Evolutionary conservation across 2,888 invertebrate species (phyloP).

Genomic region (Agrochola lota): DNA sequence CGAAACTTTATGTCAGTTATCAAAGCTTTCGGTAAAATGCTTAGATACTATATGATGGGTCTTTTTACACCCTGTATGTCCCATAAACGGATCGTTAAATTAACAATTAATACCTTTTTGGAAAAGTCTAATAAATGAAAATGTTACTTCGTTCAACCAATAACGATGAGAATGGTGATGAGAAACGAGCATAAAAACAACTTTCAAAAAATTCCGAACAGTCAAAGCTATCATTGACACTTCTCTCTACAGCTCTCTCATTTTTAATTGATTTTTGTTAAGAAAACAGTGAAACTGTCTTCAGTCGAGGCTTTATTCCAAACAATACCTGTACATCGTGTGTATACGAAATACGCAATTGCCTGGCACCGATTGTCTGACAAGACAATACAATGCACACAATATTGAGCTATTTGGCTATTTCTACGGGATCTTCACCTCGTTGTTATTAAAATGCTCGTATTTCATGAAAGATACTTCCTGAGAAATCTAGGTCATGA

Average conservation of each 20-base stretch:
- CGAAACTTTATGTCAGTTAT: background rate
- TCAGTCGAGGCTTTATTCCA: background rate
- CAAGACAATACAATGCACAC: slow-evolving; percentile 54
- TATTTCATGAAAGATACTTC: slow-evolving; percentile 72
- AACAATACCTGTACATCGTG: slow-evolving; percentile 28
- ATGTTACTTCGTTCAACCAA: background rate
- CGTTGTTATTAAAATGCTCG: slow-evolving; percentile 71
- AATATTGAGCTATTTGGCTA: slow-evolving; percentile 64
- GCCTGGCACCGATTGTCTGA: slow-evolving; percentile 25
- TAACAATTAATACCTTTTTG: background rate
- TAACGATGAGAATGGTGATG: too few species aligned
- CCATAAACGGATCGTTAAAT: background rate
- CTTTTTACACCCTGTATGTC: background rate
- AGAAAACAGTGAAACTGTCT: slow-evolving; percentile 3
- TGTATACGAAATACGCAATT: slow-evolving; percentile 10
- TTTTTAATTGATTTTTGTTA: background rate
- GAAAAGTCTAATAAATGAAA: background rate
- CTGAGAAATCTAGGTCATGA: slow-evolving; percentile 71
- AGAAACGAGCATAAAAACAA: background rate
- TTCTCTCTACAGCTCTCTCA: background rate
- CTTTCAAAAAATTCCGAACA: background rate
- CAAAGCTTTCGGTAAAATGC: background rate
- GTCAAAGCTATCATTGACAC: background rate
- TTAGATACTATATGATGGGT: background rate
- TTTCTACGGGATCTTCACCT: slow-evolving; percentile 67